These are phyloP conservation scores for Dendrolimus kikuchii DNA, from an alignment of 1,140 invertebrate species.

Conservation along the genomic window DNA sequence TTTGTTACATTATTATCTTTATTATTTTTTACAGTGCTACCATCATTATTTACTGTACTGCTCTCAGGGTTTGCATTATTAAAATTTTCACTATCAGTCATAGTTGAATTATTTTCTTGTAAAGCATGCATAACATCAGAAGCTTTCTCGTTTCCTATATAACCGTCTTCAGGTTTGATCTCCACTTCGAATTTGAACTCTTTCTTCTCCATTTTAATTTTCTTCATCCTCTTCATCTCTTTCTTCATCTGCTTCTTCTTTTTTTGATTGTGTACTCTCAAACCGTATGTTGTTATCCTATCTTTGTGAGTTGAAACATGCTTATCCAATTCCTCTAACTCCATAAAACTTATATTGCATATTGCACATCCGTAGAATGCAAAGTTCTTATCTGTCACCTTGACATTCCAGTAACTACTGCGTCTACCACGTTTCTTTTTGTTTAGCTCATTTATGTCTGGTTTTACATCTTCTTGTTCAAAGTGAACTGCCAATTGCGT, in stretches of 20 bases:
- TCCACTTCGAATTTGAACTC: conserved; percentile 27
- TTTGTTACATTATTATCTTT: neutral
- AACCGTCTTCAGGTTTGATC: conserved; percentile 59
- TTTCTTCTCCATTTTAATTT: conserved; percentile 28
- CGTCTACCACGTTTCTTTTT: conserved; percentile 24
- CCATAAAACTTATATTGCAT: conserved; percentile 44
- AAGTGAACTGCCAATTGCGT: no score
- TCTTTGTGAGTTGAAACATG: conserved; percentile 53
- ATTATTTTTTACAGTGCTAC: neutral
- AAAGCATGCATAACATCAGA: conserved; percentile 11
- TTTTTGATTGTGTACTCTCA: conserved; percentile 45
- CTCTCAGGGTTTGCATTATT: neutral
- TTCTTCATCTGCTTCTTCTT: conserved; percentile 49
- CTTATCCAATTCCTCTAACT: conserved; percentile 38
- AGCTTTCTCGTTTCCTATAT: conserved; percentile 50
- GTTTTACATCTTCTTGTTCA: conserved; percentile 12
- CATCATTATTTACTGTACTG: neutral
- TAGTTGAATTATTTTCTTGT: conserved; percentile 1
- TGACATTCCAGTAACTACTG: conserved; percentile 44
- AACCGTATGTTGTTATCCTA: conserved; percentile 50
- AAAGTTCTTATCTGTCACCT: conserved; percentile 47
- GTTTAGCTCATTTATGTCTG: conserved; percentile 14
- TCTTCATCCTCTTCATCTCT: conserved; percentile 45
- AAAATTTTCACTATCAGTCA: neutral
- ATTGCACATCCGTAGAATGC: conserved; percentile 55